Conservation (phyloP, 2,113 vertebrate genomes). For the Picathartes gymnocephalus region DNA sequence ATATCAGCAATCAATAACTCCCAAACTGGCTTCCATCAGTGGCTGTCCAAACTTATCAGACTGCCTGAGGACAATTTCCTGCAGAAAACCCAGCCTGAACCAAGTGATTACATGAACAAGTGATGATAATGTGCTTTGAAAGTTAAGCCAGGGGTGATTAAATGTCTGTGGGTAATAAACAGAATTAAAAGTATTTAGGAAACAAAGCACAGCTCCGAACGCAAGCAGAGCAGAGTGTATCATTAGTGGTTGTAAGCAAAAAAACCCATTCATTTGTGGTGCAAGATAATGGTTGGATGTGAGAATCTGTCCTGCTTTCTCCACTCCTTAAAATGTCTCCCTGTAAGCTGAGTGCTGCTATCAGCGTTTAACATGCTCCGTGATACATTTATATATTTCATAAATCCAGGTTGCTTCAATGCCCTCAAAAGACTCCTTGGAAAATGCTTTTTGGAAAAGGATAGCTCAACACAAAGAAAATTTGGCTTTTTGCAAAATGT, state of each 20-base stretch:
- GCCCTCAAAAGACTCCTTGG: neutral
- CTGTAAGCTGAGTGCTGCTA: neutral
- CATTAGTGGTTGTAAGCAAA: neutral
- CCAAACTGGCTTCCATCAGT: slow-evolving; percentile 19
- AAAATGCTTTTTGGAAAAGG: neutral
- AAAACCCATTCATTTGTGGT: neutral
- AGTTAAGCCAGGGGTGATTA: slow-evolving; percentile 59
- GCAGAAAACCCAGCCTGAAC: slow-evolving; percentile 42
- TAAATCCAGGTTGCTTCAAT: neutral
- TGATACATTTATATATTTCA: neutral
- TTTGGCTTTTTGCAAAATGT: neutral
- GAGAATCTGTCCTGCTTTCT: neutral
- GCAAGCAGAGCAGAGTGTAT: neutral
- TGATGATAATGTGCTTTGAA: slow-evolving; percentile 63
- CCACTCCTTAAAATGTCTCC: neutral
- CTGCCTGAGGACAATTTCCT: slow-evolving; percentile 42
- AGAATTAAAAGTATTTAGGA: slow-evolving; percentile 51
- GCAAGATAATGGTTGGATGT: neutral
- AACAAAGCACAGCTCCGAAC: neutral
- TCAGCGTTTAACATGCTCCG: neutral
- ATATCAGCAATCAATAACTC: slow-evolving; percentile 46
- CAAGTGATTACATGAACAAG: slow-evolving; percentile 2
- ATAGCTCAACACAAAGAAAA: neutral
- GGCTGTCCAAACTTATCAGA: neutral
- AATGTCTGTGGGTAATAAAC: slow-evolving; percentile 47